Conservation (phyloP, 1,140 invertebrate species). For the Akabosia matsudoensis region DNA sequence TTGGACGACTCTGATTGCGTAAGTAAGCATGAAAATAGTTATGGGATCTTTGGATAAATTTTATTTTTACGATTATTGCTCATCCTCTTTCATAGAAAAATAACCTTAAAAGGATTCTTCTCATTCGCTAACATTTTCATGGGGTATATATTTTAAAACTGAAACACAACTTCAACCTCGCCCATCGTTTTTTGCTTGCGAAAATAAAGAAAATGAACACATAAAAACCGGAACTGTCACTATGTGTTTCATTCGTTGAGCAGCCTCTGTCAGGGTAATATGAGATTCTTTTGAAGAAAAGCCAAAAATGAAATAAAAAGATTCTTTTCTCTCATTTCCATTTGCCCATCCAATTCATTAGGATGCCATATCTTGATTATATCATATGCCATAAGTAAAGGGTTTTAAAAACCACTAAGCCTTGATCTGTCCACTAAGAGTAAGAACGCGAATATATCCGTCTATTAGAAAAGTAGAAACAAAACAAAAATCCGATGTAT, state of each 20-base stretch:
- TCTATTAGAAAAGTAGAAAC: no score
- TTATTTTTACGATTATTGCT: neutral
- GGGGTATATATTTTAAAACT: neutral
- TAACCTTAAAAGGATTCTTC: no score
- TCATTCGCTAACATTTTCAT: neutral
- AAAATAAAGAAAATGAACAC: no score
- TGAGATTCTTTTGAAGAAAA: neutral
- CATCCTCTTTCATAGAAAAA: neutral
- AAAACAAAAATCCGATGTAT: no score
- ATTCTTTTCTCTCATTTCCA: neutral
- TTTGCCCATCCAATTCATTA: neutral
- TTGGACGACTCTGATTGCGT: neutral
- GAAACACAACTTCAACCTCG: no score
- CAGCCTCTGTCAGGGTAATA: neutral
- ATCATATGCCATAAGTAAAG: neutral
- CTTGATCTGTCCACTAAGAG: slow-evolving; percentile 15
- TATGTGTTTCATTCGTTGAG: neutral
- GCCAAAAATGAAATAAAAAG: neutral
- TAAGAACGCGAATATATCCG: no score
- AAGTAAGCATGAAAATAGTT: neutral
- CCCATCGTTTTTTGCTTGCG: no score
- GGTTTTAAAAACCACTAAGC: neutral
- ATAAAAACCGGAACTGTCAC: no score
- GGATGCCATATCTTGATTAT: neutral
- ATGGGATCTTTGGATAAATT: neutral